Evolutionary conservation across 2,797 vertebrate genomes (phyloP).

Genomic region (Selene dorsalis): DNA sequence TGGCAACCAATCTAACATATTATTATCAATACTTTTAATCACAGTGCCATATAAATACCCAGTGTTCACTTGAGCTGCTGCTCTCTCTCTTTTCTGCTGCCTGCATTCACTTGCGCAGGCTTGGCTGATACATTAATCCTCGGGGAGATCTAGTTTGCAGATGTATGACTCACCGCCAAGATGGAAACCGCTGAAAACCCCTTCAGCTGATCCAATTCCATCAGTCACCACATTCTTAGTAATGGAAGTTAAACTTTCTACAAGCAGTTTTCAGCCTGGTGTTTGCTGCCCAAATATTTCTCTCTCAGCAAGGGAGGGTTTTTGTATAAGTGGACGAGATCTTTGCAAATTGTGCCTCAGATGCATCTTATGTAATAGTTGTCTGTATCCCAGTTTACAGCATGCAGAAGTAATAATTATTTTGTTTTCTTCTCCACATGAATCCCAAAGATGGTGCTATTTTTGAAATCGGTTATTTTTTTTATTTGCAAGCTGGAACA

Average conservation of each 20-base stretch:
- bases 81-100: slow-evolving; percentile 29
- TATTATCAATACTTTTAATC: background rate
- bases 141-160: slow-evolving; percentile 57
- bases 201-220: slow-evolving; percentile 49
- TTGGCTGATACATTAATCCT: slow-evolving; percentile 58
- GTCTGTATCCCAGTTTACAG: slow-evolving; percentile 15
- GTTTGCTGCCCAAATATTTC: slow-evolving; percentile 63
- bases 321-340: slow-evolving; percentile 46
- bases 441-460: slow-evolving; percentile 8
- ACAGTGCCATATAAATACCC: slow-evolving; percentile 3
- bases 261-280: slow-evolving; percentile 45
- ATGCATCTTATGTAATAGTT: slow-evolving; percentile 29
- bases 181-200: slow-evolving; percentile 58
- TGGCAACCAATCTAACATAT: background rate
- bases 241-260: slow-evolving; percentile 72
- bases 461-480: slow-evolving; percentile 19
- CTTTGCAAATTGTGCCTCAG: slow-evolving; percentile 52
- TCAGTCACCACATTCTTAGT: slow-evolving; percentile 69
- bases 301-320: slow-evolving; percentile 53
- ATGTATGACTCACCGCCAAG: slow-evolving; percentile 62
- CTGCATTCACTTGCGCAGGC: slow-evolving; percentile 35
- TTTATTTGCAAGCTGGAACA: background rate
- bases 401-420: slow-evolving; percentile 8
- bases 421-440: slow-evolving; percentile 20
- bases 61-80: background rate